Evolutionary conservation across 1,140 invertebrate species (phyloP).

Genomic region (Drosophila nebulosa): DNA sequence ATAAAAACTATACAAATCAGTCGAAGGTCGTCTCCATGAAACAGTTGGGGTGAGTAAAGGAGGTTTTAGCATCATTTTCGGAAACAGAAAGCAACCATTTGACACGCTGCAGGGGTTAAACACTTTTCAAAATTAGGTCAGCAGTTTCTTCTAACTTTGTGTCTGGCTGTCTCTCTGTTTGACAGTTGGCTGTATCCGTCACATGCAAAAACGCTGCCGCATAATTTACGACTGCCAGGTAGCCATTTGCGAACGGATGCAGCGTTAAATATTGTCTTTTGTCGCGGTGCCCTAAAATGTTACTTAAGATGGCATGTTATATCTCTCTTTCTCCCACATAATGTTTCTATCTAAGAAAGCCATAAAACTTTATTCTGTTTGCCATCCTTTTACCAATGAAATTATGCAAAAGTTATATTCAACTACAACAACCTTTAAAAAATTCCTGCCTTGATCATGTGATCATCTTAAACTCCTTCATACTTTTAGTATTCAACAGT

Average conservation of each 20-base stretch:
- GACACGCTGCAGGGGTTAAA: constrained; percentile 4
- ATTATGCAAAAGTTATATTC: background rate
- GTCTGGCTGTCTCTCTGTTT: background rate
- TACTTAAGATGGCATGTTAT: background rate
- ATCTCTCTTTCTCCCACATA: background rate
- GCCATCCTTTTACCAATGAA: background rate
- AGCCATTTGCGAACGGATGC: background rate
- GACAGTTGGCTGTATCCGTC: background rate
- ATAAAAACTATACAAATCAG: background rate
- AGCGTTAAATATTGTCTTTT: background rate
- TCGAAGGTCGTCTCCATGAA: background rate
- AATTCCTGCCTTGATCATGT: background rate
- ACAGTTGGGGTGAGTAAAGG: background rate
- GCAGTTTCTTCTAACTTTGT: background rate
- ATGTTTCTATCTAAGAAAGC: background rate
- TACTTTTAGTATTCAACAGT: background rate
- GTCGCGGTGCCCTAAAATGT: background rate
- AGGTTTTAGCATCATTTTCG: background rate
- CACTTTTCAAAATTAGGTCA: background rate
- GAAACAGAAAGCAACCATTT: background rate
- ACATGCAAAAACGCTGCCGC: background rate
- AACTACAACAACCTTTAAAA: background rate
- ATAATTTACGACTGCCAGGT: background rate
- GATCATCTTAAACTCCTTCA: background rate
- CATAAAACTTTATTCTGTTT: background rate